These are phyloP conservation scores for Caenorhabditis brenneri DNA, from an alignment of 1,140 invertebrate species.

Conservation along the genomic window DNA sequence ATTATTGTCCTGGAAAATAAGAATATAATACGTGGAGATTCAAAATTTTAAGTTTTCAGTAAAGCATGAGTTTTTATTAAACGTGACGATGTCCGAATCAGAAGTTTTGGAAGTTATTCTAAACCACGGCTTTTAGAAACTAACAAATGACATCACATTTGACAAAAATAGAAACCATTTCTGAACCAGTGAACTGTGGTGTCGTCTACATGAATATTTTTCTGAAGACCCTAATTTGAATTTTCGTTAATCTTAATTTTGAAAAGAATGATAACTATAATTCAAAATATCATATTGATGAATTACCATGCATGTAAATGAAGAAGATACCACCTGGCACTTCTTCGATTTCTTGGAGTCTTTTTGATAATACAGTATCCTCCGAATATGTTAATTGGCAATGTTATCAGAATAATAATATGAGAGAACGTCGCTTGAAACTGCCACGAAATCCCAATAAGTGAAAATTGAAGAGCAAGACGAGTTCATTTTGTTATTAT, in stretches of 20 bases:
- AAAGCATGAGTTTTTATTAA: too few relatives aligned
- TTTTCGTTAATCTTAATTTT: too few relatives aligned
- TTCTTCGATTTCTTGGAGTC: slow-evolving; percentile 8
- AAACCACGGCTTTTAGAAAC: too few relatives aligned
- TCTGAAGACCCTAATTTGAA: too few relatives aligned
- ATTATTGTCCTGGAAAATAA: slow-evolving; percentile 12
- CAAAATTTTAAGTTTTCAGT: too few relatives aligned
- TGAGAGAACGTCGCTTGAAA: slow-evolving; percentile 12
- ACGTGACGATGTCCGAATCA: too few relatives aligned
- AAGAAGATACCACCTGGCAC: slow-evolving; percentile 16
- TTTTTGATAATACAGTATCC: slow-evolving; percentile 29
- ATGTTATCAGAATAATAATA: neutral
- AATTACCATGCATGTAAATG: slow-evolving; percentile 24
- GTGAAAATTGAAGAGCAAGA: slow-evolving; percentile 14
- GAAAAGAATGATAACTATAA: too few relatives aligned
- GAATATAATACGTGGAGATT: neutral
- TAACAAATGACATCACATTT: neutral
- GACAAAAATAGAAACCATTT: neutral
- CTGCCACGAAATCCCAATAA: slow-evolving; percentile 21
- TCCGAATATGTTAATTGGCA: slow-evolving; percentile 16
- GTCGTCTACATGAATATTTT: too few relatives aligned
- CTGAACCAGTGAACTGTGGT: too few relatives aligned
- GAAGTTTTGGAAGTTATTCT: too few relatives aligned
- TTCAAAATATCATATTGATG: neutral
- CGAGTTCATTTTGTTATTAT: neutral